Conservation (phyloP, 2,797 vertebrate species). For the Antrozous pallidus region DNA sequence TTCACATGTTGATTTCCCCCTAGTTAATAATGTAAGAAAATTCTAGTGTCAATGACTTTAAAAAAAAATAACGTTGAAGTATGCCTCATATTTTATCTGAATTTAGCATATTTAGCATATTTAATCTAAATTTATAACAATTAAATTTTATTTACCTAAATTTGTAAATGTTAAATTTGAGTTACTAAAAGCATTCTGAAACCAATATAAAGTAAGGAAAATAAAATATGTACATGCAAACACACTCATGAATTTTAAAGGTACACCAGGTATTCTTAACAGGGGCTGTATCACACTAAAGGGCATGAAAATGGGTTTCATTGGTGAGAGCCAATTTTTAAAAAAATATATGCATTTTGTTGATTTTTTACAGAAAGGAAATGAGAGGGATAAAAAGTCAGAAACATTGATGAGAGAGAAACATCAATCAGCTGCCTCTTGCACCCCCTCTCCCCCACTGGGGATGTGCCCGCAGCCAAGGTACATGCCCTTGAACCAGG, state of each 20-base stretch:
- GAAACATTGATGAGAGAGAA: too few relatives aligned
- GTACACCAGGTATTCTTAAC: not conserved
- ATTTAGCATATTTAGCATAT: not conserved
- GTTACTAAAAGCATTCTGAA: slow-evolving; percentile 20
- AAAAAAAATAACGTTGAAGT: slow-evolving; percentile 25
- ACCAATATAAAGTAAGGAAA: not conserved
- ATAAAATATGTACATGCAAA: not conserved
- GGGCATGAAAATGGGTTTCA: not conserved
- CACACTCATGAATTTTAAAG: not conserved
- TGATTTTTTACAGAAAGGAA: too few relatives aligned
- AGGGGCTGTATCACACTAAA: not conserved
- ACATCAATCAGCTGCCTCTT: too few relatives aligned
- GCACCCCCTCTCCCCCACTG: too few relatives aligned
- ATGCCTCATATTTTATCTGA: not conserved
- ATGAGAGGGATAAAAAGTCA: too few relatives aligned
- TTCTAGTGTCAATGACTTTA: not conserved
- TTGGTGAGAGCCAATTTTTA: too few relatives aligned
- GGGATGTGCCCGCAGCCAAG: too few relatives aligned
- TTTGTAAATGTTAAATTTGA: not conserved
- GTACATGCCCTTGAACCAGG: too few relatives aligned
- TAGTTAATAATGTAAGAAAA: not conserved
- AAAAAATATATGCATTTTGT: too few relatives aligned
- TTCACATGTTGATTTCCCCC: not conserved
- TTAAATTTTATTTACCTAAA: not conserved
- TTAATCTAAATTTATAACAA: not conserved